phyloP scores from a whole-genome alignment of 1,140 invertebrate genomes.

The Triops cancriformis region DNA sequence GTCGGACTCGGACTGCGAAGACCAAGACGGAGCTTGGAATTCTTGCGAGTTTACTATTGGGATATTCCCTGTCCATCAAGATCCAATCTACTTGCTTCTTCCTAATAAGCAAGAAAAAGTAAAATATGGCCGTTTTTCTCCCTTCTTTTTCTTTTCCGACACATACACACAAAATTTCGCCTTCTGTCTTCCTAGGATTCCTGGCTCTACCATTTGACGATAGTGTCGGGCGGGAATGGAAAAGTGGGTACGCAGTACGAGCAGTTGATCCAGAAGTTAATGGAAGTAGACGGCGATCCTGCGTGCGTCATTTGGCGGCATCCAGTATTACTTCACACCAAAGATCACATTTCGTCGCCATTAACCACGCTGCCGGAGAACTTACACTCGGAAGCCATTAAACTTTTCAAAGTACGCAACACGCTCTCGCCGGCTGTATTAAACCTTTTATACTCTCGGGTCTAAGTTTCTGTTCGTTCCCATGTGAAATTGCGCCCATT shows the following conservation, averaged over 20 bases:
- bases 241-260: conserved; percentile 90
- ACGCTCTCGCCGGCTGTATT: background rate
- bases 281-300: conserved; percentile 90
- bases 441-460: background rate
- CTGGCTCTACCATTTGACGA: conserved; percentile 89
- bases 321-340: conserved; percentile 79
- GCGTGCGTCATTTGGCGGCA: conserved; percentile 88
- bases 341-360: conserved; percentile 74
- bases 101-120: conserved; percentile 72
- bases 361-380: conserved; percentile 75
- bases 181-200: conserved; percentile 52
- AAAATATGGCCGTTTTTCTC: conserved; percentile 15
- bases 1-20: conserved; percentile 84
- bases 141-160: no score
- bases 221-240: conserved; percentile 81
- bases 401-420: conserved; percentile 75
- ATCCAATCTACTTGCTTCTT: conserved; percentile 84
- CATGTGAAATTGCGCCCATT: background rate
- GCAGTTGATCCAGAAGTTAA: conserved; percentile 84
- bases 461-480: conserved; percentile 11
- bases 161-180: background rate
- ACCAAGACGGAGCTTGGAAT: conserved; percentile 49
- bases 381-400: conserved; percentile 79
- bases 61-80: conserved; percentile 83
- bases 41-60: conserved; percentile 72